Evolutionary conservation across 1,140 invertebrate species (phyloP), one percentile per base, ranked within the genome.

Genomic region (Aphaenogaster floridana): DNA sequence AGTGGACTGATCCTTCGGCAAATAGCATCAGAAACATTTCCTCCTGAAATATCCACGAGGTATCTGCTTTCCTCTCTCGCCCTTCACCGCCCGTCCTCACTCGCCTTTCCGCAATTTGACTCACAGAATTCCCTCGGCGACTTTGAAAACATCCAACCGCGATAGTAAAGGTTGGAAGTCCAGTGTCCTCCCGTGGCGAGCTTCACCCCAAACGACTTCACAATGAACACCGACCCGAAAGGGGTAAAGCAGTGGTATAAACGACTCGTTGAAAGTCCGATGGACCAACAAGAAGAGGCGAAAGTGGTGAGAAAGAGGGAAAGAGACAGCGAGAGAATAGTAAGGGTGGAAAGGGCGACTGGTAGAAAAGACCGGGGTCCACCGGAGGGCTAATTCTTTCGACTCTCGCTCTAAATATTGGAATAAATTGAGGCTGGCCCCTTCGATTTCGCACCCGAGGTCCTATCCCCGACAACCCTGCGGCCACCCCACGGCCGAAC

Each of bases 381-480:
- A 83, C 69, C 28, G 89, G 89, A 91, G 84, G 88, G 92, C 93
- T 94, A 94, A 94, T 94, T 94, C 91, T 64, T 83, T 86, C 71
- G 81, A 79, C 86, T 86, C 71, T 77, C 87, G 91, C 76, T 88
- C 93, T 94, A 94, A 95, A 94, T 95, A 95, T 94, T 92, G 94
- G 93, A 94, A 95, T 95, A 95, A 95, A 95, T 95, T 94, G 89
- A 76, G 90, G 88, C 86, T 83, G 88, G 88, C 87, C 88, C 91
- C 88, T 92, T 91, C 87, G 90, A 76, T 50, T 50, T 68, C 39
- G 68, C 87, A 90, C 15, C 85, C 88, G 59, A 90, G 85, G 74
- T 81, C 89, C 71, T 74, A 61, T 64, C 59, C 74, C 36, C 77
- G 64, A 88, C 71, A 66, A 34, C 63, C 45, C 76, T 42, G 34